These are phyloP conservation scores for Thunnus thynnus DNA, from an alignment of 2,113 vertebrate genomes.

Conservation along the genomic window DNA sequence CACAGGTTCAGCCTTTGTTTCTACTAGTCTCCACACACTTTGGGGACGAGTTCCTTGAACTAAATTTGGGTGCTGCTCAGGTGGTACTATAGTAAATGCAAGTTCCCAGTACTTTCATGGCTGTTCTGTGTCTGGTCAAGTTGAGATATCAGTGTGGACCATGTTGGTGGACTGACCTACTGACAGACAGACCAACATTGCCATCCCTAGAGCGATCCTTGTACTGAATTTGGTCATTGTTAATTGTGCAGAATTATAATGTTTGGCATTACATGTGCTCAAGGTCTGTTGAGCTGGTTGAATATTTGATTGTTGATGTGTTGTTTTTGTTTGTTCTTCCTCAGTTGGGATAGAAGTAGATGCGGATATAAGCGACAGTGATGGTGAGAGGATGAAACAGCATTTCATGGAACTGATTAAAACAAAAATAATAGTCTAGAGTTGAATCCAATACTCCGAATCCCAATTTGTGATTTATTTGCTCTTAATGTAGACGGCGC, in stretches of 20 bases:
- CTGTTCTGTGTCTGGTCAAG: too few species aligned
- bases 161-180: too few species aligned
- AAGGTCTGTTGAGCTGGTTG: too few species aligned
- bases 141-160: too few species aligned
- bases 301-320: background rate
- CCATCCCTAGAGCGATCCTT: too few species aligned
- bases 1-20: background rate
- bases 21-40: background rate
- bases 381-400: constrained; percentile 81
- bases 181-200: too few species aligned
- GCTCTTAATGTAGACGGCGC: constrained; percentile 63
- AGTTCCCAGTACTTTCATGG: too few species aligned
- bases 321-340: constrained; percentile 59
- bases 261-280: background rate
- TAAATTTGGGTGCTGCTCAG: background rate
- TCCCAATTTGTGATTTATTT: background rate
- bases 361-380: constrained; percentile 85
- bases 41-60: too few species aligned
- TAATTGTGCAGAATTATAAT: too few species aligned
- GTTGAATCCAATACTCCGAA: background rate
- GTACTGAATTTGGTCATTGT: too few species aligned
- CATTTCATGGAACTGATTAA: background rate
- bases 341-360: constrained; percentile 90
- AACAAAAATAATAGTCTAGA: background rate
- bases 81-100: too few species aligned